Base-by-base conservation (phyloP, 2,113 vertebrate genomes). In the Centrocercus urophasianus region DNA sequence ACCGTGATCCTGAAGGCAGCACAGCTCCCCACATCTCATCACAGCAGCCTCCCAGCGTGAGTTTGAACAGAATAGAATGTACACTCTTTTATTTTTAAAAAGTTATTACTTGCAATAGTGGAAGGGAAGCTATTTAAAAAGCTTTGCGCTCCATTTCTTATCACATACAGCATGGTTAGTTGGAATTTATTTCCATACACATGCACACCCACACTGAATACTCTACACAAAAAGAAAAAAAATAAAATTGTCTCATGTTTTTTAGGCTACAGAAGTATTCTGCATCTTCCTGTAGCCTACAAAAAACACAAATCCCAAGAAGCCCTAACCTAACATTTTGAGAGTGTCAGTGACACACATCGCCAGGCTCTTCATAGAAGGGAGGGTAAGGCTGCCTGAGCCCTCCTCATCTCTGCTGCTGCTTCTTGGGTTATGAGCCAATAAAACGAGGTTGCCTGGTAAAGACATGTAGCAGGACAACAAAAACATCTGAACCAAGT, bases 121-220 rank as follows among this genome's bases (percentile, higher is more conserved):
- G 72, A 96, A 93, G 59, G 79, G 43, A 74, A 93, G 85, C 52
- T 86, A 69, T 91, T 95, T 95, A 61, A 88, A 94, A 93, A 81
- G 42, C 69, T 80, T 88, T 93, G 72, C 19, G 1, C 61, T 88
- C 65, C 64, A 72, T 88, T 95, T 86, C 69, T 95, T 90, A 75
- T 27, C 65, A 27, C 65, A 91, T 93, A 90, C 36, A 48, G 34
- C 10, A 10, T 6, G 18, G 65, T 66, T 86, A 71, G 72, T 25
- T 34, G 50, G 84, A 88, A 83, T 86, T 81, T 67, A 83, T 48
- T 93, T 93, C 73, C 79, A 81, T 57, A 78, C 52, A 71, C 66
- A 70, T 74, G 75, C 80, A 78, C 83, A 61, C 84, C 80, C 87
- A 75, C 88, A 75, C 57, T 78, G 57, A 86, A 65, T 75, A 78